A percentile compares a stretch with the other conserved stretches of the same genome.
phyloP scores from a whole-genome alignment of 2,113 vertebrate species.

The Salvelinus alpinus region DNA sequence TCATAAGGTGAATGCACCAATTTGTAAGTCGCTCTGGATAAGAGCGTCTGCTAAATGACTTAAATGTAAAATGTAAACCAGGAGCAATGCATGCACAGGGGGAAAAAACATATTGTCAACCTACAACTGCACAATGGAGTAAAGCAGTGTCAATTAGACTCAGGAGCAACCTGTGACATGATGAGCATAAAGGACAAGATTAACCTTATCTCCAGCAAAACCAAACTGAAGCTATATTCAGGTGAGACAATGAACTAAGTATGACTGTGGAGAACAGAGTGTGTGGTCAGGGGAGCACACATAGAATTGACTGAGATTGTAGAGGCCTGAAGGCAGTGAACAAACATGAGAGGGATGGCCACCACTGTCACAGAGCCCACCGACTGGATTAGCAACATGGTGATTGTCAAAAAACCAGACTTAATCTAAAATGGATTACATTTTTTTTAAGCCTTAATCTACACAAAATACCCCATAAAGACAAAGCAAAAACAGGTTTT shows the following conservation, averaged over 20 bases:
- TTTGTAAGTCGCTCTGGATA: no score
- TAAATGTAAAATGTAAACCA: no score
- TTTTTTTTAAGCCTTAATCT: no score
- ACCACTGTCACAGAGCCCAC: no score
- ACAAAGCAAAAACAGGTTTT: no score
- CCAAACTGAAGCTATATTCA: not conserved
- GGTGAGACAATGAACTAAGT: not conserved
- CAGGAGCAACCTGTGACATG: constrained; percentile 2
- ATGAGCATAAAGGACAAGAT: constrained; percentile 12
- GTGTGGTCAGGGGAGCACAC: not conserved
- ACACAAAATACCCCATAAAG: no score
- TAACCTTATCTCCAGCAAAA: not conserved
- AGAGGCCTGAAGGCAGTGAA: not conserved
- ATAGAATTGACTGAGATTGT: constrained; percentile 29
- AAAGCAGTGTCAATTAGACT: constrained; percentile 6
- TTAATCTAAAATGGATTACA: no score
- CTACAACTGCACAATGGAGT: not conserved
- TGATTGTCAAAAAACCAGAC: no score
- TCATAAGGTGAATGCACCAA: no score
- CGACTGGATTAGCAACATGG: no score
- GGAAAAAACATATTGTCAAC: not conserved
- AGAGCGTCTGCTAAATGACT: no score
- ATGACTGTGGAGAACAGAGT: not conserved
- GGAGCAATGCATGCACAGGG: not conserved
- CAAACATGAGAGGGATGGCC: not conserved